A percentile compares a stretch with the other conserved stretches of the same genome.
phyloP scores from a whole-genome alignment of 2,888 invertebrate species.

The Lasioglossum marginatum region DNA sequence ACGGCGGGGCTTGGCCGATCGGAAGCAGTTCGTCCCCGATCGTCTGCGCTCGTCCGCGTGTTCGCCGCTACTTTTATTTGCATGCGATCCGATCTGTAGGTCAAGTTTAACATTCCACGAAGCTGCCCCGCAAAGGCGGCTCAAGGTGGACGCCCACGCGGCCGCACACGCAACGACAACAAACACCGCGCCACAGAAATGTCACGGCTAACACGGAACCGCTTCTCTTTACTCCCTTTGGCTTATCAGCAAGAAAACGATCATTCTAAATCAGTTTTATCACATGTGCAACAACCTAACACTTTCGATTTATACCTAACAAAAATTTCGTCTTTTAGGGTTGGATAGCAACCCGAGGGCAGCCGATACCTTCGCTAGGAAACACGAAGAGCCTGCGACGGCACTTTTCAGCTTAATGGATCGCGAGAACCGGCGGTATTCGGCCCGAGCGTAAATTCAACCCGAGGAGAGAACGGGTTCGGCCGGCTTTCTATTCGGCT shows the following conservation, averaged over 20 bases:
- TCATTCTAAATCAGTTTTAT: not conserved
- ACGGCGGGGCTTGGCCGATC: constrained; percentile 28
- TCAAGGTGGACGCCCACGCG: constrained; percentile 60
- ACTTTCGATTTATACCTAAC: not conserved
- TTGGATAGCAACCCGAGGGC: not conserved
- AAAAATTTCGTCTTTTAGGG: not conserved
- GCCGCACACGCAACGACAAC: constrained; percentile 24
- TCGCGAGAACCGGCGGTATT: not conserved
- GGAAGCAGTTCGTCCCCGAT: constrained; percentile 41
- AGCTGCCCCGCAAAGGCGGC: constrained; percentile 47
- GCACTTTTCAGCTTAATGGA: not conserved
- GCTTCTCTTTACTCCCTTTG: not conserved
- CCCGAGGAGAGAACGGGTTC: not conserved
- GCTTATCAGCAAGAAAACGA: not conserved
- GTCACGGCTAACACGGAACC: constrained; percentile 31
- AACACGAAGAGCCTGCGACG: not conserved
- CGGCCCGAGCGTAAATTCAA: not conserved
- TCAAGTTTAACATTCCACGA: constrained; percentile 73
- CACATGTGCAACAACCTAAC: not conserved
- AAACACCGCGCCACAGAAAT: constrained; percentile 40
- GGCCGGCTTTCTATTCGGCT: constrained; percentile 8
- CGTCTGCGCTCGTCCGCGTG: constrained; percentile 34
- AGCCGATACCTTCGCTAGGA: not conserved
- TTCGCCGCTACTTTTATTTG: constrained; percentile 55
- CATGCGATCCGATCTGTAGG: constrained; percentile 70